Percentiles rank a stretch among this genome's conserved stretches.
These are phyloP conservation scores for Blomia tropicalis DNA, from an alignment of 2,888 invertebrate genomes.

Conservation along the genomic window DNA sequence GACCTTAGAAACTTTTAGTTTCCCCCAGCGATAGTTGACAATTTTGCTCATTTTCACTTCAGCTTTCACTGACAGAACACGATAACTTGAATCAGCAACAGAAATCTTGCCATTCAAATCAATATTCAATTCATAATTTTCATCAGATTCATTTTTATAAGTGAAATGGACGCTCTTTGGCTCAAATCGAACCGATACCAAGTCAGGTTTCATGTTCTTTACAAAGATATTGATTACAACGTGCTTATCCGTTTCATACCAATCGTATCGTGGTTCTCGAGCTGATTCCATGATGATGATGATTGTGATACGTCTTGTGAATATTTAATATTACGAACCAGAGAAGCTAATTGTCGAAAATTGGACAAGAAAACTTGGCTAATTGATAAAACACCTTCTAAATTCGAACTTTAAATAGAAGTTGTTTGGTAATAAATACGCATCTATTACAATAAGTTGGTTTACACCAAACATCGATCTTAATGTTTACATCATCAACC, in stretches of 20 bases:
- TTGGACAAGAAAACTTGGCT: too few relatives aligned
- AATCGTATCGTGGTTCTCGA: not conserved
- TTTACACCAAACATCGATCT: too few relatives aligned
- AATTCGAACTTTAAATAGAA: too few relatives aligned
- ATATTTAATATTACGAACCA: too few relatives aligned
- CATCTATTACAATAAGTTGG: too few relatives aligned
- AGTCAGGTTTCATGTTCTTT: not conserved
- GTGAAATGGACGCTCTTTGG: not conserved
- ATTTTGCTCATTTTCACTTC: not conserved
- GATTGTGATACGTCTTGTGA: too few relatives aligned
- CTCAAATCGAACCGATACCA: not conserved
- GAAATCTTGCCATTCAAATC: not conserved
- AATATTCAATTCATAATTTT: not conserved
- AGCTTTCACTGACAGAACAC: not conserved
- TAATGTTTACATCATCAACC: too few relatives aligned
- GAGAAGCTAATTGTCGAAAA: too few relatives aligned
- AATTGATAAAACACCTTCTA: too few relatives aligned
- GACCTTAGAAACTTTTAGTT: not conserved
- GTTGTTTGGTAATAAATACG: too few relatives aligned
- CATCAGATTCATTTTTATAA: not conserved
- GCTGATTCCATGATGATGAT: not conserved
- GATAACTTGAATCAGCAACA: not conserved
- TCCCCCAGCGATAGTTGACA: constrained; percentile 8
- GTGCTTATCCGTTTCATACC: constrained; percentile 11
- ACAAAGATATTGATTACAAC: not conserved